Conservation (phyloP, 2,113 vertebrate genomes). For the Diadophis punctatus region DNA sequence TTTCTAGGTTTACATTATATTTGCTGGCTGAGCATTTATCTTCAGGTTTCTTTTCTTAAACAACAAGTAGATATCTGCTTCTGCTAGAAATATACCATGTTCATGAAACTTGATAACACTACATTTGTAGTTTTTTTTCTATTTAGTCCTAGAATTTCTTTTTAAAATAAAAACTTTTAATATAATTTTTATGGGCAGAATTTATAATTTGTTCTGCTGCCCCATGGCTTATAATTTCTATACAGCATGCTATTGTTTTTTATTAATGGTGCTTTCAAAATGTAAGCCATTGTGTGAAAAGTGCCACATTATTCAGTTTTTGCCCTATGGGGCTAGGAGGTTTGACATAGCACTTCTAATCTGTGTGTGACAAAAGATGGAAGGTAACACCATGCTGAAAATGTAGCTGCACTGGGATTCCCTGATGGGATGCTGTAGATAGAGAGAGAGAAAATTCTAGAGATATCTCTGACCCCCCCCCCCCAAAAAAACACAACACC, state of each 20-base stretch:
- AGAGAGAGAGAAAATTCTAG: neutral
- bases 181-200: neutral
- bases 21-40: neutral
- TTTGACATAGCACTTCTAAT: neutral
- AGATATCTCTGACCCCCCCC: neutral
- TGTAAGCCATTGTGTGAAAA: neutral
- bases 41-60: neutral
- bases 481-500: neutral
- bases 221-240: neutral
- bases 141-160: neutral
- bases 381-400: neutral
- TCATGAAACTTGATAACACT: rapidly evolving
- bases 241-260: neutral
- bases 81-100: neutral
- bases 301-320: neutral
- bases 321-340: neutral
- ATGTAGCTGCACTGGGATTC: neutral
- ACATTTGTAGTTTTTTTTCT: neutral
- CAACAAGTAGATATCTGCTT: neutral
- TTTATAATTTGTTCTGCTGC: neutral
- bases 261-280: neutral
- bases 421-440: neutral
- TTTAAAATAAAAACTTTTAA: neutral
- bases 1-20: rapidly evolving
- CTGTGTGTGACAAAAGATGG: neutral